Evolutionary conservation across 2,888 invertebrate genomes (phyloP).

Genomic region (Conistra vaccinii): DNA sequence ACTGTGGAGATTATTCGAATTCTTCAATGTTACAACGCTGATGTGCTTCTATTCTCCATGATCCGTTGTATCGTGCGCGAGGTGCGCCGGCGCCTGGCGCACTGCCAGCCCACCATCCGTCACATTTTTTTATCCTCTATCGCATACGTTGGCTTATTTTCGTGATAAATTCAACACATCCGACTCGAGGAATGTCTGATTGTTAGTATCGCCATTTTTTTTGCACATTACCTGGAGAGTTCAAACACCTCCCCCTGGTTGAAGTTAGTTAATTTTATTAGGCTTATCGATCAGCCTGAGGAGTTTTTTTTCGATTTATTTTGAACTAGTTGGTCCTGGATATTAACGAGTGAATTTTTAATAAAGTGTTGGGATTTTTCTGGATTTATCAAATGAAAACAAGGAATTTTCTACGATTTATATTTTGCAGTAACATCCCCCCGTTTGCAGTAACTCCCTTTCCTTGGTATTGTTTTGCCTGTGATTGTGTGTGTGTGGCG

Average conservation of each 20-base stretch:
- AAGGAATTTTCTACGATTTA: slow-evolving; percentile 34
- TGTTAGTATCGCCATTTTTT: slow-evolving; percentile 47
- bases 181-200: slow-evolving; percentile 55
- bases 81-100: slow-evolving; percentile 54
- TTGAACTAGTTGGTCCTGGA: too few relatives aligned
- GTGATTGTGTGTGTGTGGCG: slow-evolving; percentile 10
- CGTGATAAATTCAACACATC: slow-evolving; percentile 64
- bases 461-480: slow-evolving; percentile 10
- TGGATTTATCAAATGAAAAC: slow-evolving; percentile 25
- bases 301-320: background rate
- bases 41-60: slow-evolving; percentile 22
- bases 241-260: slow-evolving; percentile 36
- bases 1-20: background rate
- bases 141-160: slow-evolving; percentile 64
- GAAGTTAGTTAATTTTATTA: background rate
- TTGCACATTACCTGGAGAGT: slow-evolving; percentile 34
- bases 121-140: slow-evolving; percentile 62
- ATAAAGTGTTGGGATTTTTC: too few relatives aligned
- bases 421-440: slow-evolving; percentile 53
- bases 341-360: too few relatives aligned
- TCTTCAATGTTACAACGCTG: too few relatives aligned
- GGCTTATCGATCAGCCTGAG: background rate
- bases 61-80: background rate
- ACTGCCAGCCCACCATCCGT: slow-evolving; percentile 58
- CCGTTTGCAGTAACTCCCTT: slow-evolving; percentile 10